These are phyloP conservation scores for Nephila pilipes DNA, from an alignment of 1,140 invertebrate species.

Conservation along the genomic window DNA sequence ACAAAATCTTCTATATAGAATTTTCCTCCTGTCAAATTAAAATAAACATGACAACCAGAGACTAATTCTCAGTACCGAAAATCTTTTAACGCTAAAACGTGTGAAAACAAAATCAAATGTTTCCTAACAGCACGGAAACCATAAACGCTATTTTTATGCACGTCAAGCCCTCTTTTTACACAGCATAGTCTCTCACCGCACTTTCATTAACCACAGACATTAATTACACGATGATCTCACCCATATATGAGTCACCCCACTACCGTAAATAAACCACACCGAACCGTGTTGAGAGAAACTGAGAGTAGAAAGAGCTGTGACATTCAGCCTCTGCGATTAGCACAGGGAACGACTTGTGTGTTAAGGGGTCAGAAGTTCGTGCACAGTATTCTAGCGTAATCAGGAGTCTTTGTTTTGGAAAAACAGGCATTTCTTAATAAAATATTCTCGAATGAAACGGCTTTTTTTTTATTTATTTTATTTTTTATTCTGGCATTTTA, in stretches of 20 bases:
- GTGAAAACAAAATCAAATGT: background rate
- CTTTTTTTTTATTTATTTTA: no score
- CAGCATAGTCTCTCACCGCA: background rate
- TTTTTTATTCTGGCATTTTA: no score
- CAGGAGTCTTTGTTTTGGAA: no score
- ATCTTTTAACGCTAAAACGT: background rate
- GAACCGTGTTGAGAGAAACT: background rate
- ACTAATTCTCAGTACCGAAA: background rate
- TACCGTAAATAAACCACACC: conserved; percentile 34
- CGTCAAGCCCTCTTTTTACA: background rate
- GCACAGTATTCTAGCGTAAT: no score
- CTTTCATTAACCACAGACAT: conserved; percentile 66
- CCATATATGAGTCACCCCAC: conserved; percentile 30
- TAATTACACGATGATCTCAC: conserved; percentile 47
- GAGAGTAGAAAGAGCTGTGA: background rate
- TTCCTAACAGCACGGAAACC: background rate
- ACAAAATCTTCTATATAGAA: no score
- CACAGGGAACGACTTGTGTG: background rate
- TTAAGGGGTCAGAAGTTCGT: background rate
- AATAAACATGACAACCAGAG: background rate
- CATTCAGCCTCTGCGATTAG: background rate
- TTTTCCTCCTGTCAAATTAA: background rate
- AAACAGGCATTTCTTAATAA: no score
- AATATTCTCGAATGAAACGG: no score
- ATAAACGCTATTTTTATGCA: conserved; percentile 24